Evolutionary conservation across 2,797 vertebrate genomes (phyloP), one percentile per base, ranked within the genome.

Genomic region (Paratrypauchen microcephalus): DNA sequence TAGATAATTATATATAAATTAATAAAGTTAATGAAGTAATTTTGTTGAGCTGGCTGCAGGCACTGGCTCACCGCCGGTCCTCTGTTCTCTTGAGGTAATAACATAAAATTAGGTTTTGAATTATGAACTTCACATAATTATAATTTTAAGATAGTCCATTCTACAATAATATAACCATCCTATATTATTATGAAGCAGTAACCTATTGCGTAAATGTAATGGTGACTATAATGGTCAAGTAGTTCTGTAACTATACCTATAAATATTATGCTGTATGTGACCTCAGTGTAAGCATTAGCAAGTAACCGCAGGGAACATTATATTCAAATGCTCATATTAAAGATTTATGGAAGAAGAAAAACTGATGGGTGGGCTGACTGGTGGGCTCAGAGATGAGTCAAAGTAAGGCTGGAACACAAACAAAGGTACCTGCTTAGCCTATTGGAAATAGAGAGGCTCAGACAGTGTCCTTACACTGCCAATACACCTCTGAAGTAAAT

Each of bases 371-470:
- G 24, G 24, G 47, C 59, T 26, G 21, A 24, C 57, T 80, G 68
- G 66, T 68, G 68, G 70, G 23, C 59, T 56, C 66, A 36, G 32
- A 71, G 48, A 75, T 78, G 75, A 70, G 36, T 73, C 28, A n/a
- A 67, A 69, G 86, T 75, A 74, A 72, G 82, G 68, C 32, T 11
- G 45, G 18, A 60, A 30, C 39, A 65, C 55, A 66, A 23, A 47
- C 62, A 39, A 9, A 76, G n/a, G 36, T 65, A 78, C 57, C 74
- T 79, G 83, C 78, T 75, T 69, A 77, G 76, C 66, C 32, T 57
- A 19, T 64, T 54, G 50, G 45, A 54, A 48, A 58, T 0, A 71
- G 66, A 64, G n/a, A 41, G 12, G 52, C 21, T 54, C 55, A 65
- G 36, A 65, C 72, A 50, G 24, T 65, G 67, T 71, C 21, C 5